Conservation (phyloP, 2,113 vertebrate species). For the Macquaria australasica region DNA sequence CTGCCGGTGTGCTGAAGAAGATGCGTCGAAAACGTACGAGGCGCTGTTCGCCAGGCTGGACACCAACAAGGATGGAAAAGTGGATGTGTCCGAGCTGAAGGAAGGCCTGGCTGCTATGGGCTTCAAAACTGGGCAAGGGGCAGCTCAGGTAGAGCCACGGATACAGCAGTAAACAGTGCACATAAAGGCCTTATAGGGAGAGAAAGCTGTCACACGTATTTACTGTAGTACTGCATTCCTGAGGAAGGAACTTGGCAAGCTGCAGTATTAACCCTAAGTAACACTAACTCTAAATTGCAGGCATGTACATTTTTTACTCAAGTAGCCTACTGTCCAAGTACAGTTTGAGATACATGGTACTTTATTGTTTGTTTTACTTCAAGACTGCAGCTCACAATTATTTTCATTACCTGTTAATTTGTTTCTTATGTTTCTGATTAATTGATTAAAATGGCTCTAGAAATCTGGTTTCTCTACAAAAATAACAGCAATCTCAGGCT, state of each 20-base stretch:
- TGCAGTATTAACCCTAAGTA: neutral
- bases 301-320: too few relatives aligned
- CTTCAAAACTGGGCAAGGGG: conserved; percentile 84
- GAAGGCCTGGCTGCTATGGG: conserved; percentile 89
- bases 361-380: neutral
- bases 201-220: neutral
- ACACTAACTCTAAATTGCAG: neutral
- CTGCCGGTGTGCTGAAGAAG: conserved; percentile 79
- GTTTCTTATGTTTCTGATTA: neutral
- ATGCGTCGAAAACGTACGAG: conserved; percentile 83
- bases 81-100: conserved; percentile 92
- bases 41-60: conserved; percentile 91
- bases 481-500: neutral
- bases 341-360: neutral
- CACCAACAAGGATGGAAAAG: conserved; percentile 90
- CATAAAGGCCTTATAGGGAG: neutral
- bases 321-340: neutral
- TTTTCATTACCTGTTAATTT: neutral
- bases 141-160: conserved; percentile 87
- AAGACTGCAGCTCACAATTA: neutral
- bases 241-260: neutral
- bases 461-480: neutral
- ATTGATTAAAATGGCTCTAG: neutral
- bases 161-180: neutral
- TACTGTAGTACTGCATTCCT: neutral